Evolutionary conservation across 2,888 invertebrate species (phyloP), one percentile per base, ranked within the genome.

Genomic region (Stomorhina lunata): DNA sequence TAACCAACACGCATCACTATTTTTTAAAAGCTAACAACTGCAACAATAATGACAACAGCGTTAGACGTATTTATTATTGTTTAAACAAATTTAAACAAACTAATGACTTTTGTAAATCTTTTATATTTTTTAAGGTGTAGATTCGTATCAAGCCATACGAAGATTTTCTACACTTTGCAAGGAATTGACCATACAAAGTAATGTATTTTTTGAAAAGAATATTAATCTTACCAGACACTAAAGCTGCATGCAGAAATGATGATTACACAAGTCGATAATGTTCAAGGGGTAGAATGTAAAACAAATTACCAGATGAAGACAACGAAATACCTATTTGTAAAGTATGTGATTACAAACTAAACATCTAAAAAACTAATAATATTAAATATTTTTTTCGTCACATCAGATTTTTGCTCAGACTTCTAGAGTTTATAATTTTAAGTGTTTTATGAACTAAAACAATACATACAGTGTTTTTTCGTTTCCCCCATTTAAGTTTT

Each of bases 91-190:
- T 29, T 40, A 15, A 59, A 17, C 37, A n/a, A 32, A n/a, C n/a
- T n/a, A n/a, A n/a, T n/a, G n/a, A n/a, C n/a, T n/a, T n/a, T n/a
- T n/a, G n/a, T n/a, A n/a, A n/a, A n/a, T n/a, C 25, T 10, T 55
- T 71, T 73, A 9, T 55, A 10, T 68, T 65, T 57, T 71, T 55
- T 17, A 80, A 84, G 85, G 84, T 69, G 63, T 68, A n/a, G 76
- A 83, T 59, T 79, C 85, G 84, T 90, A 88, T 85, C 88, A 86
- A 78, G 90, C 90, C 81, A 90, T 90, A 82, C 86, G 91, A 68
- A 88, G 91, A 61, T 91, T 90, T 84, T 91, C 91, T 25, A 89
- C 90, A 59, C 87, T 91, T 55, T 90, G 90, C 87, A 91, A 90
- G 87, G 90, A 91, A 84, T 86, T 91, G 72, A 88, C 87, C 45